Evolutionary conservation across 2,888 invertebrate genomes (phyloP), one percentile per base, ranked within the genome.

Genomic region (Tetanocera ferruginea): DNA sequence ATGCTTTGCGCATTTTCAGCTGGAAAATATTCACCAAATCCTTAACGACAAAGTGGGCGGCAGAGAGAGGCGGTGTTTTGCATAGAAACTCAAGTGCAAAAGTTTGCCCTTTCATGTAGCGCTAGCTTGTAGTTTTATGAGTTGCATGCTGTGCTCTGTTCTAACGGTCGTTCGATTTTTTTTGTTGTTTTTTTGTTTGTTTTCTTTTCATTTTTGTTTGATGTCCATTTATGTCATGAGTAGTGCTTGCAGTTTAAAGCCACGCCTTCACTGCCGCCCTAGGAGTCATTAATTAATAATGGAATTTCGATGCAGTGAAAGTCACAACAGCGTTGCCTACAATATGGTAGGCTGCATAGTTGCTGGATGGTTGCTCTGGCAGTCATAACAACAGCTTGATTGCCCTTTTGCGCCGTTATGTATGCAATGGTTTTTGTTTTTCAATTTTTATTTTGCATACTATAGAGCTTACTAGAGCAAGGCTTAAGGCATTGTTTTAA

Each of bases 201-300:
- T 71, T 57, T 9, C 31, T 70, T 25, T 28, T 17, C 70, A 28
- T 70, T 52, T 5, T 55, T 23, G n/a, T 55, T 66, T 37, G 14
- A 11, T 66, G 14, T 66, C 37, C 1, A 11, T 66, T 34, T 34
- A 0, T 49, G 51, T 51, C 28, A 37, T 37, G 5, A 51, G 67
- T 28, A 19, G 80, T 78, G 85, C 85, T 83, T 82, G 78, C 80
- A 79, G 79, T 81, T 85, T 79, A 77, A 76, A 55, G 51, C 60
- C 66, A 51, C 69, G 67, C 69, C 77, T 76, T 80, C 78, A 74
- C 55, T 51, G 9, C 23, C 62, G 37, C 60, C 49, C 28, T 60
- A n/a, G 14, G 60, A 60, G 49, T 73, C 28, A 34, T 37, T 55
- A 28, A 19, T 28, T 73, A 73, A 73, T 73, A 73, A 73, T 49